Evolutionary conservation across 2,113 vertebrate genomes (phyloP).

Genomic region (human): GRCh38 chr18:71562501-71563000

Average conservation of each 20-base stretch:
- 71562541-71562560: not conserved
- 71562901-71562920: not conserved
- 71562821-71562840: not conserved
- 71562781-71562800: not conserved
- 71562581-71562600: not conserved
- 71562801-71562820: not conserved
- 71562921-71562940: too few relatives aligned
- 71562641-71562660: not conserved
- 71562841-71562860: not conserved
- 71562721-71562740: not conserved
- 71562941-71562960: not conserved
- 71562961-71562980: too few relatives aligned
- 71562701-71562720: not conserved
- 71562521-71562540: not conserved
- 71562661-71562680: not conserved
- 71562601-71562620: not conserved
- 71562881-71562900: not conserved
- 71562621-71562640: not conserved
- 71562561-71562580: not conserved
- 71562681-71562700: not conserved
- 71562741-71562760: not conserved
- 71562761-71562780: not conserved
- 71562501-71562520: not conserved
- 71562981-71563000: too few relatives aligned
- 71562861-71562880: not conserved